phyloP scores from a whole-genome alignment of 2,797 vertebrate species.

The Anguilla marmorata region DNA sequence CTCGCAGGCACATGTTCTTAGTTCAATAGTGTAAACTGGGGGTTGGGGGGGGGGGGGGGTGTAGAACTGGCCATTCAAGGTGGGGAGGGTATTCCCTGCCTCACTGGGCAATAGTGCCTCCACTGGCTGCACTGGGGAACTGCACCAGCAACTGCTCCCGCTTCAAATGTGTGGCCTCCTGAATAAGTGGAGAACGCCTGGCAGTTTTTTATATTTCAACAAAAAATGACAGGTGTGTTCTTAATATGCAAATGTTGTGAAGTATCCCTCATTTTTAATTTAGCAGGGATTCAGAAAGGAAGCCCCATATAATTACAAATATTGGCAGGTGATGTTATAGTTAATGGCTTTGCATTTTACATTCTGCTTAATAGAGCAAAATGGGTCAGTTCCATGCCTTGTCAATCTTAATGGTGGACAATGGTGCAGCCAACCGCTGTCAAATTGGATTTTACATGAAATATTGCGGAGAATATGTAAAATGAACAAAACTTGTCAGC shows the following conservation, averaged over 20 bases:
- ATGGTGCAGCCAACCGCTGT: slow-evolving; percentile 3
- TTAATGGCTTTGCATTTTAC: background rate
- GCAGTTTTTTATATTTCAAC: background rate
- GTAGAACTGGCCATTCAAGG: background rate
- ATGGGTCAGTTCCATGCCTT: background rate
- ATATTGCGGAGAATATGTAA: background rate
- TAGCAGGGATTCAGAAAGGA: background rate
- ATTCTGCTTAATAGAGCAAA: background rate
- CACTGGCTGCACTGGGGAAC: background rate
- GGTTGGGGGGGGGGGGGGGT: background rate
- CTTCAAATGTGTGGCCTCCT: background rate
- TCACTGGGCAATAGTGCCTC: background rate
- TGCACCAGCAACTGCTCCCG: background rate
- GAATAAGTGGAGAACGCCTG: background rate
- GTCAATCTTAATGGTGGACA: slow-evolving; percentile 12
- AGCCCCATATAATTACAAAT: background rate
- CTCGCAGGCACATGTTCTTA: background rate
- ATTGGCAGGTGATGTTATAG: background rate
- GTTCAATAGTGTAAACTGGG: background rate
- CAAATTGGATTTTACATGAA: background rate
- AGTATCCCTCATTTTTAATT: background rate
- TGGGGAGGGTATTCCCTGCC: background rate
- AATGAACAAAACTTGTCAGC: background rate
- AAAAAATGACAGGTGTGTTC: background rate
- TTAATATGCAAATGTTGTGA: background rate